These are phyloP conservation scores for Sardina pilchardus DNA, from an alignment of 2,113 vertebrate genomes.

Conservation along the genomic window DNA sequence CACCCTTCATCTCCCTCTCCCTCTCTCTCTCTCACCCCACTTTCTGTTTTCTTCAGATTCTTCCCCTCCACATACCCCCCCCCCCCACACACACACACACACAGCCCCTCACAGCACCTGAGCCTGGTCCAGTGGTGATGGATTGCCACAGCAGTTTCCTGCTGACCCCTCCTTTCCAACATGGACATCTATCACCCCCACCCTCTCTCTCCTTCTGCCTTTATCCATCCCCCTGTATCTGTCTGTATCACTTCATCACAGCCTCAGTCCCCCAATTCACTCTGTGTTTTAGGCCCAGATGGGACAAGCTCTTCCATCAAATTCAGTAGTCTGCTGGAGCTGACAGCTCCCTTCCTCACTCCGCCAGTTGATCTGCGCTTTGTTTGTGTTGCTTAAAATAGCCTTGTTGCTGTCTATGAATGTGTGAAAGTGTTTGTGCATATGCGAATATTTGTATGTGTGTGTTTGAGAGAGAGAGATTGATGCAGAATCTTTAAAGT, in stretches of 20 bases:
- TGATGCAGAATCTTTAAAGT: background rate
- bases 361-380: conserved; percentile 41
- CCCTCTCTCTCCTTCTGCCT: background rate
- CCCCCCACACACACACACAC: background rate
- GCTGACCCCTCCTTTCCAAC: background rate
- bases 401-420: conserved; percentile 18
- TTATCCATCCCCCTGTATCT: conserved; percentile 12
- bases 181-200: background rate
- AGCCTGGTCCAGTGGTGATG: background rate
- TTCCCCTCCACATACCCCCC: background rate
- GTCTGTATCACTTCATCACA: background rate
- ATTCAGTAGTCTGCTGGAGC: conserved; percentile 37
- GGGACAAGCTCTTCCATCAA: conserved; percentile 47
- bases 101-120: background rate
- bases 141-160: conserved; percentile 6
- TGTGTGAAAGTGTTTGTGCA: conserved; percentile 22
- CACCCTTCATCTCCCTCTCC: background rate
- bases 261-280: conserved; percentile 1
- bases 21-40: background rate
- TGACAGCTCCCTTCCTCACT: conserved; percentile 42
- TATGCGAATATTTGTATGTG: background rate
- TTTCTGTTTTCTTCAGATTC: background rate
- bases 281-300: conserved; percentile 38
- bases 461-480: background rate
- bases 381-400: conserved; percentile 38